Base-by-base conservation (phyloP, 2,113 vertebrate genomes). In the Riparia riparia region DNA sequence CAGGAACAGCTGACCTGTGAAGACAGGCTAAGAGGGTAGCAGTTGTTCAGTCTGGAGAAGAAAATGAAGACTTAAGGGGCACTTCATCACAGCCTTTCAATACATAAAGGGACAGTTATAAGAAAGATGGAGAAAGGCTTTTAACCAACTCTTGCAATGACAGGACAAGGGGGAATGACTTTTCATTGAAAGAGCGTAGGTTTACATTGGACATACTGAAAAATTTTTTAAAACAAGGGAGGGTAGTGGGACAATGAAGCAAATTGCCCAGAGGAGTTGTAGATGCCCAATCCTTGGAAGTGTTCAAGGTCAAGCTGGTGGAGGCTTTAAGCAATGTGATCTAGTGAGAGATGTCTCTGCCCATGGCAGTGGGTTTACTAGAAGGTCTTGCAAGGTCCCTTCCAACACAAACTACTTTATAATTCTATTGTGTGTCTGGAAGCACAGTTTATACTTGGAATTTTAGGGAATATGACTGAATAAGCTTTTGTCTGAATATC, bases 401-500 rank as follows among this genome's bases (percentile, higher is more conserved):
- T 74, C 4, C 66, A 74, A 41, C 13, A 26, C 20, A 85, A 18
- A 42, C 1, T 14, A 16, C 71, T 69, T 13, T 51, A 10, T 32
- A 11, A 66, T 57, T 63, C 8, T 71, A 1, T 13, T 51, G 3
- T 41, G 18, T 41, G 31, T 26, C 45, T 80, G 22, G 17, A 64
- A 91, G 81, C 6, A 47, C 47, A 25, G 7, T 49, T 69, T 22
- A 32, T 64, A 28, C 16, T 37, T 77, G 32, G 22, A 77, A 34
- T 34, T 29, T 57, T 16, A 74, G 8, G 28, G 19, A 63, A 54
- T 54, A 17, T 70, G 24, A 58, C 12, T 0, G 0, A 45, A 69
- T 0, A 31, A 17, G 9, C 7, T 66, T 44, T 39, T 51, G 7
- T 86, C 32, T 51, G 20, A 65, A 66, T 61, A 13, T 76, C n/a